These are phyloP conservation scores for Lottia scabra DNA, from an alignment of 2,888 invertebrate genomes.

Conservation along the genomic window DNA sequence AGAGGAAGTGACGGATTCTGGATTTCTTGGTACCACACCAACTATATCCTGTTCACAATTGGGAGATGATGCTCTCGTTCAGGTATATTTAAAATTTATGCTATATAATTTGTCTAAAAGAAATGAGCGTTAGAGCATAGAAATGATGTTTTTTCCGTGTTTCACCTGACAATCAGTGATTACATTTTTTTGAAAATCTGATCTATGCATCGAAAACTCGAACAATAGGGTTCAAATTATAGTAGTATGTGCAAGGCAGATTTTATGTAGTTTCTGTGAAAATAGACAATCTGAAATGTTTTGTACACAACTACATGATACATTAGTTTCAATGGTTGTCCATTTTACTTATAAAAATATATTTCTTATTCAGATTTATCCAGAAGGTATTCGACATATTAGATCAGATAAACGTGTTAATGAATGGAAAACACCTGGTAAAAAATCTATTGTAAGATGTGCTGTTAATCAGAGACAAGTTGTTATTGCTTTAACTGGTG, in stretches of 20 bases:
- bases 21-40: constrained; percentile 97
- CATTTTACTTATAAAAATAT: background rate
- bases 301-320: too few relatives aligned
- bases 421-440: constrained; percentile 99
- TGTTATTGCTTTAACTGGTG: constrained; percentile 96
- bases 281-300: too few relatives aligned
- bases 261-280: too few relatives aligned
- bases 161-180: constrained; percentile 41
- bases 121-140: constrained; percentile 1
- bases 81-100: constrained; percentile 75
- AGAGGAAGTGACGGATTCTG: constrained; percentile 99
- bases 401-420: constrained; percentile 97
- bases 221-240: too few relatives aligned
- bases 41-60: constrained; percentile 98
- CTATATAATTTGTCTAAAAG: too few relatives aligned
- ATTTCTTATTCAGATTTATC: constrained; percentile 80
- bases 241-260: too few relatives aligned
- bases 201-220: background rate
- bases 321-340: background rate
- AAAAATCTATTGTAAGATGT: constrained; percentile 96
- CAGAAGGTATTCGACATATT: constrained; percentile 98
- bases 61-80: constrained; percentile 97
- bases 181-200: constrained; percentile 22
- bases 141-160: constrained; percentile 41
- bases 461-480: constrained; percentile 99